These are phyloP conservation scores for Cyrtorhinus lividipennis DNA, from an alignment of 1,140 invertebrate species.

Conservation along the genomic window DNA sequence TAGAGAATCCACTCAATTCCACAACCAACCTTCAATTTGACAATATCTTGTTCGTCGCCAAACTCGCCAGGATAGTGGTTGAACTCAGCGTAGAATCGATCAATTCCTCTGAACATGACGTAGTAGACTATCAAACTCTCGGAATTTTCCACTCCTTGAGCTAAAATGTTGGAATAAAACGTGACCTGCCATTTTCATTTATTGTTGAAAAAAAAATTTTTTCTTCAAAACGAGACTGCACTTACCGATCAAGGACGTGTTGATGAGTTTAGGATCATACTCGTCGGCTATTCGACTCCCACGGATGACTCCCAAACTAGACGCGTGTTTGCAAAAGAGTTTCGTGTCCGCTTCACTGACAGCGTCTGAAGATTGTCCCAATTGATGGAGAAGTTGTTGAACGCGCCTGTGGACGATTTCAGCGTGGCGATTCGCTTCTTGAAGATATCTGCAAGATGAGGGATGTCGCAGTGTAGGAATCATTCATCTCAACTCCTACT, in stretches of 20 bases:
- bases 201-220: neutral
- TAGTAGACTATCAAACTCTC: constrained; percentile 83
- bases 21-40: constrained; percentile 59
- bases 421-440: constrained; percentile 66
- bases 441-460: constrained; percentile 45
- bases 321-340: constrained; percentile 70
- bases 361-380: constrained; percentile 52
- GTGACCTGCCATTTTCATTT: too few species aligned
- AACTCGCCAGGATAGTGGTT: constrained; percentile 81
- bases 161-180: constrained; percentile 29
- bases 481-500: too few species aligned
- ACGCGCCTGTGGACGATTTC: constrained; percentile 67
- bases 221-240: neutral
- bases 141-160: constrained; percentile 50
- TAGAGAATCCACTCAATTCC: constrained; percentile 1
- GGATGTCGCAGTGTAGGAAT: too few species aligned
- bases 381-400: constrained; percentile 58
- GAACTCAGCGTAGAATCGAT: constrained; percentile 76
- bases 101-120: constrained; percentile 75
- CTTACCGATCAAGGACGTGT: constrained; percentile 40
- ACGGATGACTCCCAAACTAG: constrained; percentile 59
- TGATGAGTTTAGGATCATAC: constrained; percentile 43
- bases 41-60: constrained; percentile 76
- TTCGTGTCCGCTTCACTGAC: constrained; percentile 67
- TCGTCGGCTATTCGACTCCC: constrained; percentile 69